Evolutionary conservation across 2,888 invertebrate genomes (phyloP).

Genomic region (Argyresthia albistria): DNA sequence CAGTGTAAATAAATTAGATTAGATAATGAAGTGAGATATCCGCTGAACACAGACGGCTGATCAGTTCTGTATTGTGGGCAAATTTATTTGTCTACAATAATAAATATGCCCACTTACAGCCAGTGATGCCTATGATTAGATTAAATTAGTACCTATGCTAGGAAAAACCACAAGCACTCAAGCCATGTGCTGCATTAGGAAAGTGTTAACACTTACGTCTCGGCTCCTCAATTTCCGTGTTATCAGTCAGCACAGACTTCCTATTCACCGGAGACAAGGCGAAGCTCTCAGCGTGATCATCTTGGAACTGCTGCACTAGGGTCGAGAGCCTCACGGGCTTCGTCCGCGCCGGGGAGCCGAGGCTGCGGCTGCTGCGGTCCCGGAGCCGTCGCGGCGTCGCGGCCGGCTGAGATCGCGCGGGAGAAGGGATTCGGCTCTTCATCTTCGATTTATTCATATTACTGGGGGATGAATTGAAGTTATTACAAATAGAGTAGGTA

Average conservation of each 20-base stretch:
- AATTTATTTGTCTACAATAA: no score
- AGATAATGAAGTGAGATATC: no score
- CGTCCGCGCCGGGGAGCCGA: constrained; percentile 36
- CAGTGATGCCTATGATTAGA: no score
- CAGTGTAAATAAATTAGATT: no score
- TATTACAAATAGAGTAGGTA: no score
- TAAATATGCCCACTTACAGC: no score
- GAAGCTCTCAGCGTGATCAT: constrained; percentile 22
- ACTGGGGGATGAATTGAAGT: no score
- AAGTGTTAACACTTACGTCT: constrained; percentile 32
- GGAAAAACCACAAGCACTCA: neutral
- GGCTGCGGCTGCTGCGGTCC: constrained; percentile 31
- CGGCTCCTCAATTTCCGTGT: constrained; percentile 47
- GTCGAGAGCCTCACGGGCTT: constrained; percentile 34
- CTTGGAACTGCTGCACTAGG: constrained; percentile 27
- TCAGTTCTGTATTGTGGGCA: no score
- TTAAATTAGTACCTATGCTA: no score
- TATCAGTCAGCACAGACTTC: constrained; percentile 39
- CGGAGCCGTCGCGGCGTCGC: constrained; percentile 27
- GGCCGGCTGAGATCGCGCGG: constrained; percentile 36
- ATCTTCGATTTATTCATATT: neutral
- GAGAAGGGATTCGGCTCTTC: constrained; percentile 34
- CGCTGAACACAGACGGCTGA: no score
- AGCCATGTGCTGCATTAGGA: neutral
- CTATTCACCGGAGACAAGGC: constrained; percentile 9